Base-by-base conservation (phyloP, 2,113 vertebrate species). In the Tachycineta bicolor region DNA sequence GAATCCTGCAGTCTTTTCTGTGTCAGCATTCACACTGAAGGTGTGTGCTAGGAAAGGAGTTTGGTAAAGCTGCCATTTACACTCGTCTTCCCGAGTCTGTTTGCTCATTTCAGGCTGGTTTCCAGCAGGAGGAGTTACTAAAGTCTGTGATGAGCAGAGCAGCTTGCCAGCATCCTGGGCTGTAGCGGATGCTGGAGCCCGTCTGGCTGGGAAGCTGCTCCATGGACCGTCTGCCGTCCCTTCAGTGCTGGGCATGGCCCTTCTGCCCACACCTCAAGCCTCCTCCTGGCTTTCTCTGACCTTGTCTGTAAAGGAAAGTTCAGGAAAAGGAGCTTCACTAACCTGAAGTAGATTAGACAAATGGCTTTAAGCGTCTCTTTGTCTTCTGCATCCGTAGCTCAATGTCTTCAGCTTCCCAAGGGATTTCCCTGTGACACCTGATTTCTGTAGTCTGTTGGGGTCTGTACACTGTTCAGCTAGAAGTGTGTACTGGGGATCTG, bases 161-260 rank as follows among this genome's bases (percentile, higher is more conserved):
- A 50, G 69, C 49, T 81, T 78, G 68, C 64, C 1, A 3, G 37
- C 43, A 55, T 34, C 71, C 52, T 1, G 3, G 43, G 50, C 71
- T 77, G 58, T 5, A 59, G 65, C 1, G 2, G 92, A 31, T 79
- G 55, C 73, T 77, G 83, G 76, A 75, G 63, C 70, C 75, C 11
- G 21, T 62, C 80, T 91, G 81, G 21, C 58, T 79, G 58, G 23
- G 53, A 1, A 6, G 46, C 55, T 31, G 33, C 50, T 58, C 56
- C 3, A 0, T 37, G 52, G 26, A 62, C 37, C 0, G 2, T 34
- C 75, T 79, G 88, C 53, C 3, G 0, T 59, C 80, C 58, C 39
- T 37, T 63, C 0, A 0, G 31, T 4, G 3, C 25, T 0, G 23
- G 55, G 64, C 18, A 26, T 0, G 2, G 44, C 17, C 46, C 20